Evolutionary conservation across 2,797 vertebrate species (phyloP).

Genomic region (Carapus acus): DNA sequence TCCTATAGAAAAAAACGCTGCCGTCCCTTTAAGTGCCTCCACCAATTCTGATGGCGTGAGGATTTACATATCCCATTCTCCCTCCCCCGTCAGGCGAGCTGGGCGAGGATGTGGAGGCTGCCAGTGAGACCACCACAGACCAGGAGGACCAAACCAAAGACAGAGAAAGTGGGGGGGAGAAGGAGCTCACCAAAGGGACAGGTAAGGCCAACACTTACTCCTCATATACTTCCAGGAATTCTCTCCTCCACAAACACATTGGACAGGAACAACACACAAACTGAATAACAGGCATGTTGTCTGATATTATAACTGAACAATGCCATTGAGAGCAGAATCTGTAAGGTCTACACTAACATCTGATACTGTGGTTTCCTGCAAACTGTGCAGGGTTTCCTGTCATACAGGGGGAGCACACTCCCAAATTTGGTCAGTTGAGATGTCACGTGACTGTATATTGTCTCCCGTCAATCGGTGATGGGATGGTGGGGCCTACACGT

Average conservation of each 20-base stretch:
- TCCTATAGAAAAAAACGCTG: slow-evolving; percentile 75
- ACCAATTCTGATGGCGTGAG: slow-evolving; percentile 80
- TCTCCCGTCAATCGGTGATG: slow-evolving; percentile 49
- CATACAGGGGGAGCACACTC: slow-evolving; percentile 37
- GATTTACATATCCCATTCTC: slow-evolving; percentile 81
- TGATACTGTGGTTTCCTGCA: slow-evolving; percentile 27
- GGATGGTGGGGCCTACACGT: slow-evolving; percentile 44
- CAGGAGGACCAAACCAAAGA: slow-evolving; percentile 95
- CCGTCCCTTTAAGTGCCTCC: slow-evolving; percentile 83
- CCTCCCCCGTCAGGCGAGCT: slow-evolving; percentile 91
- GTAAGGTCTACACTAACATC: slow-evolving; percentile 36
- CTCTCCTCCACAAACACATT: slow-evolving; percentile 38
- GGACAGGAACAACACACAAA: slow-evolving; percentile 33
- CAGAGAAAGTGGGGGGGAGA: slow-evolving; percentile 87
- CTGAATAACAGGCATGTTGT: slow-evolving; percentile 43
- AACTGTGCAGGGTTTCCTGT: slow-evolving; percentile 37
- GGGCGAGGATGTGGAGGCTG: slow-evolving; percentile 92
- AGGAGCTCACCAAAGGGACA: slow-evolving; percentile 93
- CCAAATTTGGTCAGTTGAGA: slow-evolving; percentile 51
- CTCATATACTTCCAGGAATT: slow-evolving; percentile 47
- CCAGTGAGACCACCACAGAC: slow-evolving; percentile 84
- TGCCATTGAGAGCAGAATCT: slow-evolving; percentile 39
- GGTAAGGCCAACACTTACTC: slow-evolving; percentile 74
- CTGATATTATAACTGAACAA: slow-evolving; percentile 43
- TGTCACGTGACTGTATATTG: slow-evolving; percentile 61